Evolutionary conservation across 2,113 vertebrate genomes (phyloP).

Genomic region (Python bivittatus): DNA sequence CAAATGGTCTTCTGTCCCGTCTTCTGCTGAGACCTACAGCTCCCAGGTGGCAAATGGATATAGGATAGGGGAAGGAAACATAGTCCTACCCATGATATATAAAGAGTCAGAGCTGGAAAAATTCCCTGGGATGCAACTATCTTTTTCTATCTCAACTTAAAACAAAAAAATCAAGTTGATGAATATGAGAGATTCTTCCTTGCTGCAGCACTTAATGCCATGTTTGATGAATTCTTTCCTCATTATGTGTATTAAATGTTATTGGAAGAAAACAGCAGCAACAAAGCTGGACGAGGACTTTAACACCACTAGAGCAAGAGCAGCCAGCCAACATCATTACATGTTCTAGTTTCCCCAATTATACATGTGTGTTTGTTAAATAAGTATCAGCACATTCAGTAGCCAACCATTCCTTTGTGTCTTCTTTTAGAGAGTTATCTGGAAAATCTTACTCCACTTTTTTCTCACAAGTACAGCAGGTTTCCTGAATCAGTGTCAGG

Average conservation of each 20-base stretch:
- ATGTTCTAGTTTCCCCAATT: conserved; percentile 53
- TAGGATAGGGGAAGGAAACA: not conserved
- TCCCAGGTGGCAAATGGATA: not conserved
- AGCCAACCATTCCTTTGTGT: conserved; percentile 80
- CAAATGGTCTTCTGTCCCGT: not conserved
- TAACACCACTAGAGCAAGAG: conserved; percentile 45
- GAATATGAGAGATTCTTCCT: not conserved
- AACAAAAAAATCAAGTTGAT: conserved; percentile 1
- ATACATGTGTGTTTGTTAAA: conserved; percentile 46
- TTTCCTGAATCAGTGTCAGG: conserved; percentile 75
- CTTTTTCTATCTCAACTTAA: conserved; percentile 34
- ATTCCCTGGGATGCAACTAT: not conserved
- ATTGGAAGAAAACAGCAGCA: not conserved
- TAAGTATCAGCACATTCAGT: conserved; percentile 80
- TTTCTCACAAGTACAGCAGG: conserved; percentile 79
- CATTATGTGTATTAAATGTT: conserved; percentile 13
- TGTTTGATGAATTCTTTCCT: not conserved
- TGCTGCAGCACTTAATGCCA: conserved; percentile 24
- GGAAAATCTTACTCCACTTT: conserved; percentile 82
- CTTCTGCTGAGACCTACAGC: not conserved
- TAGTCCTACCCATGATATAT: not conserved
- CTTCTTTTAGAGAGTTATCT: conserved; percentile 77
- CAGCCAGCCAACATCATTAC: conserved; percentile 52
- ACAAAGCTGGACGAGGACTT: conserved; percentile 42
- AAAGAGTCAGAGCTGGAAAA: not conserved